Evolutionary conservation across 2,888 invertebrate species (phyloP), one percentile per base, ranked within the genome.

Genomic region (Flexamia atlantica): DNA sequence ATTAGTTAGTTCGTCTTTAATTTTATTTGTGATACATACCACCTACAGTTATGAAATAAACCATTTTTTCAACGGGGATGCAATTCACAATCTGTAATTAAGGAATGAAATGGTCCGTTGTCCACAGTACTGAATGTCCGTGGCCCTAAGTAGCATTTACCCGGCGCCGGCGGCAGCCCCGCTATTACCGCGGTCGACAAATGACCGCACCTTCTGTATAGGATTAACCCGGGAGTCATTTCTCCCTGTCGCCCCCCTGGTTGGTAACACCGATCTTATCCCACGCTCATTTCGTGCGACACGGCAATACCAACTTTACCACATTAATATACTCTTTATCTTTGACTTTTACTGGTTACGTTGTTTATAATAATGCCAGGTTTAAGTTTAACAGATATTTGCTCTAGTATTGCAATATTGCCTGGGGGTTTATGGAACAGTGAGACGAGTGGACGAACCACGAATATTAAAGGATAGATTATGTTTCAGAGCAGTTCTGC

Each of bases 251-350:
- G 28, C 25, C 23, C 76, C 46, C 28, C 50, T 46, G 30, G 76
- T 30, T 46, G 76, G 50, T n/a, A 76, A 76, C 50, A 76, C 42
- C 30, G 76, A 76, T 23, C 50, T 32, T 79, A 79, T 79, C 79
- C 79, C 25, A 17, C 17, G 4, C 50, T 25, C 36, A 53, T 50
- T 7, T 57, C 79, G 79, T 79, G 79, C 36, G 50, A 36, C 79
- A 79, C 79, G 79, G 79, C 79, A 79, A 57, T 79, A 79, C 79
- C 79, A 79, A 79, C 79, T 57, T 30, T 53, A 30, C 57, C 79
- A 57, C 79, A 79, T 79, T 79, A 79, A 79, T 79, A 50, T 79
- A 20, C 57, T 36, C 20, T 79, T 79, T 79, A 79, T 79, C 79
- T 79, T n/a, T 79, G 79, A 79, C 79, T 25, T 79, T 53, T 79